phyloP scores from a whole-genome alignment of 2,113 vertebrate species.

The Aphelocoma coerulescens region DNA sequence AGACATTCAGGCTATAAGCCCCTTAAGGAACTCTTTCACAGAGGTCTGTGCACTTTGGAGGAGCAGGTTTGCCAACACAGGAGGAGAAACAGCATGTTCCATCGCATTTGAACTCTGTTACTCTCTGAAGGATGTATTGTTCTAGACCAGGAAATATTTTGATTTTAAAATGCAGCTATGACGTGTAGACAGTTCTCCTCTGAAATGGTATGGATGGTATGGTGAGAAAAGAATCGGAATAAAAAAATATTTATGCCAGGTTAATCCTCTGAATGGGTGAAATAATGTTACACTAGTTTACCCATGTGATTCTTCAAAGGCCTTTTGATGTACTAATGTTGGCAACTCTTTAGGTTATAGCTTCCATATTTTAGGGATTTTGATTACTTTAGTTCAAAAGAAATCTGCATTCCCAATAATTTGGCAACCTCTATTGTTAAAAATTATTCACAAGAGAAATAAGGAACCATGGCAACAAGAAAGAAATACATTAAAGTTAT shows the following conservation, averaged over 20 bases:
- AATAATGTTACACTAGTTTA: background rate
- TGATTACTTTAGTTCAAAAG: conserved; percentile 3
- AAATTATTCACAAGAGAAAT: conserved; percentile 7
- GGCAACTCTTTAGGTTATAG: background rate
- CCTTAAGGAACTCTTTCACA: background rate
- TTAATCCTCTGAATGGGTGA: background rate
- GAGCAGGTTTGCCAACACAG: background rate
- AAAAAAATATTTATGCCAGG: background rate
- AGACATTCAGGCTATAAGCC: background rate
- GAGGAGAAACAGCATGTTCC: background rate
- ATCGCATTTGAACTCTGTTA: background rate
- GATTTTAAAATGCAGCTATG: conserved; percentile 15
- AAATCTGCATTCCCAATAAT: background rate
- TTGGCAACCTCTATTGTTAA: background rate
- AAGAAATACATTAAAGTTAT: background rate
- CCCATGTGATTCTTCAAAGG: background rate
- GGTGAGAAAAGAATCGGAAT: background rate
- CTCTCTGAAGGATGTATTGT: background rate
- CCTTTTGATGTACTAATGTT: background rate
- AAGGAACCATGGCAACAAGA: background rate
- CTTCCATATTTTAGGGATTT: background rate
- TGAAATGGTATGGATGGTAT: background rate
- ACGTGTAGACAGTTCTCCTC: background rate
- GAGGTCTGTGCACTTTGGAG: background rate
- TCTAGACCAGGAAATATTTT: background rate